phyloP scores from a whole-genome alignment of 2,888 invertebrate genomes.

The Drosophila buzzatii region DNA sequence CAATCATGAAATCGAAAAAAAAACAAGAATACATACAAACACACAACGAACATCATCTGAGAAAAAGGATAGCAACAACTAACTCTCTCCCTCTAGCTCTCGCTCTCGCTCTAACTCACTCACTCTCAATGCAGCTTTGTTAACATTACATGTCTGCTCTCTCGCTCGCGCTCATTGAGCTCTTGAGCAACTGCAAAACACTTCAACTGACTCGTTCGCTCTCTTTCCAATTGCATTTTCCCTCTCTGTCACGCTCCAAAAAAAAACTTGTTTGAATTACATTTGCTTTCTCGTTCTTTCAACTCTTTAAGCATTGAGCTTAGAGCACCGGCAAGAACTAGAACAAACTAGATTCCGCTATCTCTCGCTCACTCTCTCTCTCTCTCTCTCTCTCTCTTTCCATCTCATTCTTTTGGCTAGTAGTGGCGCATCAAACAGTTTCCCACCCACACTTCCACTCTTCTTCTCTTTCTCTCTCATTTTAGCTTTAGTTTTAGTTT shows the following conservation, averaged over 20 bases:
- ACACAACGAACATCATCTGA: conserved; percentile 7
- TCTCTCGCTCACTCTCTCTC: background rate
- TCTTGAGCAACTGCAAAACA: too few species aligned
- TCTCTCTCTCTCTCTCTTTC: background rate
- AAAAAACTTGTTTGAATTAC: too few species aligned
- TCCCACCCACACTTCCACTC: conserved; percentile 8
- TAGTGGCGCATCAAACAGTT: conserved; percentile 59
- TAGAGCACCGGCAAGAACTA: background rate
- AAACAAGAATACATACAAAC: background rate
- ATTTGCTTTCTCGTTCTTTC: background rate
- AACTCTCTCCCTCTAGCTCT: conserved; percentile 1
- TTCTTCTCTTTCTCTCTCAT: background rate
- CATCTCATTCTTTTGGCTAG: conserved; percentile 25
- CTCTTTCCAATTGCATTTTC: background rate
- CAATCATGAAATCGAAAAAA: background rate
- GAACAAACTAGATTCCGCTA: background rate
- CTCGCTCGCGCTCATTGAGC: background rate
- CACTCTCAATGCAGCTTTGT: background rate
- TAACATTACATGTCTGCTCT: background rate
- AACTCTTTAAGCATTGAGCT: background rate
- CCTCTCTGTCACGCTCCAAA: background rate
- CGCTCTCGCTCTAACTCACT: conserved; percentile 1
- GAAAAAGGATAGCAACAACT: conserved; percentile 1
- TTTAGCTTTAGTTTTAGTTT: conserved; percentile 64
- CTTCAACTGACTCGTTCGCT: background rate